Evolutionary conservation across 2,113 vertebrate genomes (phyloP).

Genomic region (Cephalopterus ornatus): DNA sequence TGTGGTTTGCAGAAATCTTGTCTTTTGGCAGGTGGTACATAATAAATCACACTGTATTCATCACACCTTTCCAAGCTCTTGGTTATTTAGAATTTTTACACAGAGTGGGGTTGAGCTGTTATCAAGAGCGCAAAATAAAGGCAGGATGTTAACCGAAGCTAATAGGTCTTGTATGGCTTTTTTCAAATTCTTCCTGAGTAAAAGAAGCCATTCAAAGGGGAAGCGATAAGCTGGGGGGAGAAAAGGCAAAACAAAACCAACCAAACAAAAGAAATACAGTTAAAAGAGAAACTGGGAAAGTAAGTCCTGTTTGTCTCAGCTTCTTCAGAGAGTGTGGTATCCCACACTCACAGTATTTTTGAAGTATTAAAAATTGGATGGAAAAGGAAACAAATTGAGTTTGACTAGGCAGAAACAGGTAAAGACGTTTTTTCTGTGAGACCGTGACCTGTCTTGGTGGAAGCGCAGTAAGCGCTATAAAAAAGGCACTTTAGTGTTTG

Average conservation of each 20-base stretch:
- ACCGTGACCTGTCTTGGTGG: neutral
- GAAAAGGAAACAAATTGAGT: neutral
- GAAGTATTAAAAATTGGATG: neutral
- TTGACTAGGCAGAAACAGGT: neutral
- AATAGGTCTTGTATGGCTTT: neutral
- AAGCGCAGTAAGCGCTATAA: fast-evolving
- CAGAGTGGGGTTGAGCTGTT: neutral
- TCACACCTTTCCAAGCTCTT: neutral
- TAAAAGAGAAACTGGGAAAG: neutral
- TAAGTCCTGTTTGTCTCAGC: neutral
- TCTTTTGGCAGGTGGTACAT: fast-evolving
- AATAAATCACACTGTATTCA: neutral
- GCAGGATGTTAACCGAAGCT: neutral
- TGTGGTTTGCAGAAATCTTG: neutral
- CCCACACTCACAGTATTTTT: neutral
- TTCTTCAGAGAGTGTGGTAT: fast-evolving
- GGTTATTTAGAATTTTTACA: neutral
- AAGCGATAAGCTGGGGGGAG: neutral
- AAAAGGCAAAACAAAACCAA: too few relatives aligned
- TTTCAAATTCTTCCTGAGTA: neutral
- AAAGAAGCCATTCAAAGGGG: neutral
- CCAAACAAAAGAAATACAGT: neutral
- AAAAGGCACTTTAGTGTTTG: neutral
- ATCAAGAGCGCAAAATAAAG: neutral
- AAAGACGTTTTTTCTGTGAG: neutral